Evolutionary conservation across 2,888 invertebrate species (phyloP).

Genomic region (Euzophera pinguis): DNA sequence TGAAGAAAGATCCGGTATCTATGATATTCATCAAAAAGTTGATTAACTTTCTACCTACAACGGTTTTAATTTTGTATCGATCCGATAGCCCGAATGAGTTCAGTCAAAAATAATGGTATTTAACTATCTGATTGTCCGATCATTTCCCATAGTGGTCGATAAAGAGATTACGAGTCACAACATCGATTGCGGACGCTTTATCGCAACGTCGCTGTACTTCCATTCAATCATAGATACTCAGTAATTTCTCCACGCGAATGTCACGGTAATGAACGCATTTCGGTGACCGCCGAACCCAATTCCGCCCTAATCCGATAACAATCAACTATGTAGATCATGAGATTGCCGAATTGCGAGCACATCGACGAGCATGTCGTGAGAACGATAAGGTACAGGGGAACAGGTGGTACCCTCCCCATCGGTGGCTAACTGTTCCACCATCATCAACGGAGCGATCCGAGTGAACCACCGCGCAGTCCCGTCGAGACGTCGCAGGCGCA

Average conservation of each 20-base stretch:
- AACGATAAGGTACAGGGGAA: slow-evolving; percentile 62
- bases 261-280: slow-evolving; percentile 59
- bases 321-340: slow-evolving; percentile 75
- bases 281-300: slow-evolving; percentile 55
- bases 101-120: slow-evolving; percentile 61
- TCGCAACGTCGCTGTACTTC: slow-evolving; percentile 38
- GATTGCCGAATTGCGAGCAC: slow-evolving; percentile 63
- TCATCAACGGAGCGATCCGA: slow-evolving; percentile 52
- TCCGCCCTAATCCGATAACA: slow-evolving; percentile 68
- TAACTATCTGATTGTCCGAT: slow-evolving; percentile 60
- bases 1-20: slow-evolving; percentile 10
- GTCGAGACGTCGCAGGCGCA: slow-evolving; percentile 55
- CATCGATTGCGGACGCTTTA: slow-evolving; percentile 41
- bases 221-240: slow-evolving; percentile 54
- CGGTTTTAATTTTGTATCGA: slow-evolving; percentile 57
- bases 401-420: slow-evolving; percentile 73
- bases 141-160: slow-evolving; percentile 42
- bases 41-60: slow-evolving; percentile 75
- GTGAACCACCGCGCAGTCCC: slow-evolving; percentile 63
- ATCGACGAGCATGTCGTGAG: slow-evolving; percentile 70
- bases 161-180: slow-evolving; percentile 55
- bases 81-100: slow-evolving; percentile 54
- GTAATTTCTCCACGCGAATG: slow-evolving; percentile 66
- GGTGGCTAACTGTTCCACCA: slow-evolving; percentile 70
- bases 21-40: slow-evolving; percentile 38